Evolutionary conservation across 64 coral and sea anemone species (phyloP).

Genomic region (Montipora foliosa): DNA sequence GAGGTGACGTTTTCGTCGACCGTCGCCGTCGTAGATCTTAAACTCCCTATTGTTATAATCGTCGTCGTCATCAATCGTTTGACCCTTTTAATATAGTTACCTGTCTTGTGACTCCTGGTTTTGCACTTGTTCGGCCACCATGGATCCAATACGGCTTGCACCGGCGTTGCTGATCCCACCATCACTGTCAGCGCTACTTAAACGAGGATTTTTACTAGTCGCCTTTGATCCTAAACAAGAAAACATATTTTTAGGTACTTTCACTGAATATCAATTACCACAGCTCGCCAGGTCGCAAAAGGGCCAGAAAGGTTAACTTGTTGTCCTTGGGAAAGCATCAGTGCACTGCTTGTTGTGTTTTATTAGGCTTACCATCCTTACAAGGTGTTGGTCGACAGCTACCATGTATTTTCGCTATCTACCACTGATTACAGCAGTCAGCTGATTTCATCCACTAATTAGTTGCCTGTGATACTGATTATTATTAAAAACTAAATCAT

Average conservation of each 20-base stretch:
- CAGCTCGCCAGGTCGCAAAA: no score
- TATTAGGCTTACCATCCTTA: no score
- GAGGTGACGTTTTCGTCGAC: background rate
- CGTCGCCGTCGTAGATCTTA: background rate
- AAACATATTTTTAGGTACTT: no score
- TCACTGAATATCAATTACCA: background rate
- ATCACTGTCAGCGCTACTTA: conserved; percentile 9
- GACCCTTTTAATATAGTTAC: background rate
- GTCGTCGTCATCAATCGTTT: background rate
- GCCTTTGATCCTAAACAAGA: background rate
- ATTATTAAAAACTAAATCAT: no score
- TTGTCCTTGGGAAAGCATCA: no score
- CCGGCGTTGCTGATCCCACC: background rate
- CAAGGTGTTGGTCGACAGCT: no score
- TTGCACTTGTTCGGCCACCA: conserved; percentile 52
- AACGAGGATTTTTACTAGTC: background rate
- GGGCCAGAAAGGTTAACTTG: no score
- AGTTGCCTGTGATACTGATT: no score
- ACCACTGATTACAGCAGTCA: no score
- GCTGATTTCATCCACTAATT: no score
- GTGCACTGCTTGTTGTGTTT: no score
- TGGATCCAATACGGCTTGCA: conserved; percentile 32
- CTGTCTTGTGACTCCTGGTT: conserved; percentile 24
- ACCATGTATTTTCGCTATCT: no score
- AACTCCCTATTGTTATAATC: background rate